Base-by-base conservation (phyloP, 2,113 vertebrate species). In the Sebastes fasciatus region DNA sequence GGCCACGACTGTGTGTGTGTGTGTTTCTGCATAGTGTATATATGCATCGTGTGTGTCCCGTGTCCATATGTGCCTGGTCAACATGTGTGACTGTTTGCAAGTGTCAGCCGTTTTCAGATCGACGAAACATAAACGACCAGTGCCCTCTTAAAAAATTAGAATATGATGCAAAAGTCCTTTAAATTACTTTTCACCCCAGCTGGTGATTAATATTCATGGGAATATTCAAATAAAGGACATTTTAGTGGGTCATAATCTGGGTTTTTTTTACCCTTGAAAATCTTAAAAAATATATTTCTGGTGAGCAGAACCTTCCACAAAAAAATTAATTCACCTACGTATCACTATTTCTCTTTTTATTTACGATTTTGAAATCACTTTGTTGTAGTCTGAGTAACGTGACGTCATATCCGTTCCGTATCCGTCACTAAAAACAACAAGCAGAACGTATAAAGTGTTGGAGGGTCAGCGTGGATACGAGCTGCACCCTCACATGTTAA, bases 101-200 rank as follows among this genome's bases (percentile, higher is more conserved):
- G 75, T 64, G 82, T 87, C 88, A 77, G 85, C 85, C 55, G 45
- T 89, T 87, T 89, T 82, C 75, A 62, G 23, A 74, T 40, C 51
- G 0, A 58, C 46, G 45, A 46, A 13, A 72, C 54, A 72, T 26
- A 55, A 79, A 63, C 12, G 40, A 21, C 69, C 69, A 0, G 9
- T 40, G 6, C 46, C 68, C n/a, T 21, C 23, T 23, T 43, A 51
- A 66, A 79, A 75, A 58, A 26, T 21, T 0, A 16, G 66, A 74
- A 54, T 9, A 16, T 40, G 57, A 42, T 26, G 58, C 1, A 61
- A 23, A 61, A 64, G 13, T 54, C 49, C 58, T 8, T 34, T 34
- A 34, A 4, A 34, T 34, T 9, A 12, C 6, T 66, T 16, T 11
- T 16, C 2, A 3, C 2, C 42, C 48, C 71, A 51, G 64, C 16